A percentile compares a stretch with the other conserved stretches of the same genome.
Conservation (phyloP, 23 tunicate genomes). For the Halocynthia aurantium region DNA sequence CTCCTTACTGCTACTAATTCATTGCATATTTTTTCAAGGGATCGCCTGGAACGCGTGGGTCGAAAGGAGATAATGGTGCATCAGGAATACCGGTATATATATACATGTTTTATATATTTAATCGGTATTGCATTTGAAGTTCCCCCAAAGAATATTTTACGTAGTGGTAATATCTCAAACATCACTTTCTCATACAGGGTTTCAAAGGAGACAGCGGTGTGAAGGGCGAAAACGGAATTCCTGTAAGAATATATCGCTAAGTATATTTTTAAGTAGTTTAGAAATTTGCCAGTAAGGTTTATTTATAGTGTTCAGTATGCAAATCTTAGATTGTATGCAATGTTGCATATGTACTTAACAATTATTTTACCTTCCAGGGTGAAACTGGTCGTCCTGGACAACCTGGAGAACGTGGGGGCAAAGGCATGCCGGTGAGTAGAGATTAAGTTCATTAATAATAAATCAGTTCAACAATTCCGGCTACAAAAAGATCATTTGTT, state of each 20-base stretch:
- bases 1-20: background rate
- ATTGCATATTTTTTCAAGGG: slow-evolving; percentile 31
- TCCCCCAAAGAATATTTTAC: background rate
- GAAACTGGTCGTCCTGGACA: slow-evolving; percentile 66
- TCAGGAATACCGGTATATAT: slow-evolving; percentile 32
- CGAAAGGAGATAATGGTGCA: slow-evolving; percentile 38
- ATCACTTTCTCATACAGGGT: slow-evolving; percentile 31
- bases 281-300: too few relatives aligned
- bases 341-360: background rate
- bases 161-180: background rate
- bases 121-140: too few relatives aligned
- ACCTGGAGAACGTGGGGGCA: slow-evolving; percentile 38
- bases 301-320: too few relatives aligned
- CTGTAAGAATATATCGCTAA: slow-evolving; percentile 30
- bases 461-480: background rate
- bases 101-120: background rate
- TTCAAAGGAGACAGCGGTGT: slow-evolving; percentile 53
- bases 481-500: background rate
- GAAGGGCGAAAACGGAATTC: slow-evolving; percentile 37
- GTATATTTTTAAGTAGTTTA: too few relatives aligned
- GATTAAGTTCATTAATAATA: background rate
- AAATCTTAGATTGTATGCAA: background rate
- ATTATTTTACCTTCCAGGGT: slow-evolving; percentile 37
- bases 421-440: slow-evolving; percentile 40
- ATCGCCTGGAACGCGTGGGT: slow-evolving; percentile 25